These are phyloP conservation scores for Perdita meconis DNA, from an alignment of 2,888 invertebrate species.

Conservation along the genomic window DNA sequence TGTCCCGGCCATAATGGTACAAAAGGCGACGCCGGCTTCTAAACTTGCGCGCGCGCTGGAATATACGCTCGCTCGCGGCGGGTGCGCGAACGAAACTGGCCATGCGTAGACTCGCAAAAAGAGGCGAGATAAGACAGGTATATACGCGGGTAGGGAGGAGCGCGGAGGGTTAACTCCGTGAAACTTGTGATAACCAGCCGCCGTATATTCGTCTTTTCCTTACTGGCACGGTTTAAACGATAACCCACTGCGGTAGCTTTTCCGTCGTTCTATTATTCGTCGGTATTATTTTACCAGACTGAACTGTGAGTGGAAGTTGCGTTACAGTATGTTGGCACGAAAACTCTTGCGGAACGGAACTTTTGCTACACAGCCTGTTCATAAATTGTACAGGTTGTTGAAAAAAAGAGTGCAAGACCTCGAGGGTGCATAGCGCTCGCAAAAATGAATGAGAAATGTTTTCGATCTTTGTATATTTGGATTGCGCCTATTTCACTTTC, in stretches of 20 bases:
- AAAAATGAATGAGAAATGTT: not conserved
- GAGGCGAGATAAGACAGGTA: constrained; percentile 28
- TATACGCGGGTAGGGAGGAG: too few species aligned
- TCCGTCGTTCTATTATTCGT: not conserved
- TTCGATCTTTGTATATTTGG: too few species aligned
- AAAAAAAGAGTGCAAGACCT: too few species aligned
- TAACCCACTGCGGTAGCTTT: not conserved
- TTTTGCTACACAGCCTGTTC: not conserved
- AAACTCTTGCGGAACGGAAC: not conserved
- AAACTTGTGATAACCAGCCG: not conserved
- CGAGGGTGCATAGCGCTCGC: not conserved
- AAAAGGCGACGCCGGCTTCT: constrained; percentile 55
- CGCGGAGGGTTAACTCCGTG: constrained; percentile 8
- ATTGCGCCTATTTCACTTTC: too few species aligned
- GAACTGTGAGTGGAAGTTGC: not conserved
- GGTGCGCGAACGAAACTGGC: constrained; percentile 5
- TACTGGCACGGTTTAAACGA: not conserved
- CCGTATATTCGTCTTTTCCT: constrained; percentile 8
- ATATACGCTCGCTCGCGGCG: constrained; percentile 23
- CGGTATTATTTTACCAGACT: constrained; percentile 3
- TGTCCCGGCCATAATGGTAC: constrained; percentile 67
- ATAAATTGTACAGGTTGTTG: too few species aligned
- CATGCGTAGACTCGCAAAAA: constrained; percentile 21
- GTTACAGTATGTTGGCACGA: not conserved
- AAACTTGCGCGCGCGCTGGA: constrained; percentile 31